These are phyloP conservation scores for Eubucco bourcierii DNA, from an alignment of 2,113 vertebrate species.

Conservation along the genomic window DNA sequence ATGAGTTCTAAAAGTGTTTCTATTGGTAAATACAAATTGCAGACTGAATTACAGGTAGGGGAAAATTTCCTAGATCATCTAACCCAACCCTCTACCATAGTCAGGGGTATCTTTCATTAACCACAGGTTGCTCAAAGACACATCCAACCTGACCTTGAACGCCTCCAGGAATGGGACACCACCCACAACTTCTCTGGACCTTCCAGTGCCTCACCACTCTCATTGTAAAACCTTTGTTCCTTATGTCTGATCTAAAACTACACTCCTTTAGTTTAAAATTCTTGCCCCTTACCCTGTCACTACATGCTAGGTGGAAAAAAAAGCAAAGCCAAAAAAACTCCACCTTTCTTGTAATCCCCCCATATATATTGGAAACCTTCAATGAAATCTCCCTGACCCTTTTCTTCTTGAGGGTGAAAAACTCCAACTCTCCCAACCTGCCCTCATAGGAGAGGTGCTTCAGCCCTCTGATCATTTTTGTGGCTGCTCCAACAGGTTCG, in stretches of 20 bases:
- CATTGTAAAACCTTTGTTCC: background rate
- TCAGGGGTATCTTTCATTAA: background rate
- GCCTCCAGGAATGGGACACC: background rate
- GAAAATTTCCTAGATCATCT: background rate
- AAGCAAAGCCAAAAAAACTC: background rate
- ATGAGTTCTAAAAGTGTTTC: background rate
- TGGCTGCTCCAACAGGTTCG: fast-evolving
- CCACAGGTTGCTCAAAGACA: background rate
- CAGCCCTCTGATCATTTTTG: background rate
- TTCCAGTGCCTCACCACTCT: background rate
- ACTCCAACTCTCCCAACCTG: background rate
- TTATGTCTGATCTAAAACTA: background rate
- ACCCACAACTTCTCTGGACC: background rate
- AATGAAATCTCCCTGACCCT: background rate
- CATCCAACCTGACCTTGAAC: background rate
- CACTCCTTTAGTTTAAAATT: background rate
- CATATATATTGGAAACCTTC: background rate
- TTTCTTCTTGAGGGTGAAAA: background rate
- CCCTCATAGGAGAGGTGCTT: background rate
- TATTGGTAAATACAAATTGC: background rate
- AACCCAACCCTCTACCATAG: background rate
- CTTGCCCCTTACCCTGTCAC: fast-evolving
- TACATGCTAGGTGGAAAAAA: background rate
- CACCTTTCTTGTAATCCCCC: background rate
- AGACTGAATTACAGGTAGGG: background rate